phyloP scores from a whole-genome alignment of 2,113 vertebrate genomes.

The Trichomycterus rosablanca region DNA sequence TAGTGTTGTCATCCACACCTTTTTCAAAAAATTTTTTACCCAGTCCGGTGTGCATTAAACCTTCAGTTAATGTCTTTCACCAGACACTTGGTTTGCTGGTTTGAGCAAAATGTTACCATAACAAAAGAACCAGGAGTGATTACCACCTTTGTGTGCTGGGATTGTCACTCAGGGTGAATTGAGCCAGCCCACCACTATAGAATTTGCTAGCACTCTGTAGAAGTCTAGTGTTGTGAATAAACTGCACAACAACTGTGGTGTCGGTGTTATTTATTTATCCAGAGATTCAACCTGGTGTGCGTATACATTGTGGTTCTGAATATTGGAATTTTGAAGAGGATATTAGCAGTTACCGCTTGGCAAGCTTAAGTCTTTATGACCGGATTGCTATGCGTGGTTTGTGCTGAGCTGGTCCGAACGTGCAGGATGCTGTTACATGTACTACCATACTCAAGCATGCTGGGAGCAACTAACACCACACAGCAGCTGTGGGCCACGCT shows the following conservation, averaged over 20 bases:
- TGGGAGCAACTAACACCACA: constrained; percentile 18
- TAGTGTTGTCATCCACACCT: too few species aligned
- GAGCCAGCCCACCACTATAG: constrained; percentile 16
- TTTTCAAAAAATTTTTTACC: too few species aligned
- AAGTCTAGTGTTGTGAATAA: too few species aligned
- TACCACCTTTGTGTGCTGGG: constrained; percentile 30
- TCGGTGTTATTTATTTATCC: too few species aligned
- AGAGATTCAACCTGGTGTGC: too few species aligned
- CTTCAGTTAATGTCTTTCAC: constrained; percentile 29
- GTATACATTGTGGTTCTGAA: not conserved
- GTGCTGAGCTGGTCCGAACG: constrained; percentile 26
- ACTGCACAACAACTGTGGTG: too few species aligned
- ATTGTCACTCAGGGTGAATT: constrained; percentile 24
- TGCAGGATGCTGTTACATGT: constrained; percentile 36
- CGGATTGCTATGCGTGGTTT: constrained; percentile 12
- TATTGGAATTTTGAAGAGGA: constrained; percentile 23
- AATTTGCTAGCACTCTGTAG: not conserved
- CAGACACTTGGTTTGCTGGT: constrained; percentile 16
- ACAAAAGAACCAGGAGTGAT: constrained; percentile 39
- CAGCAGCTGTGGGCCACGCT: constrained; percentile 30
- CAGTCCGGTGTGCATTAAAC: too few species aligned
- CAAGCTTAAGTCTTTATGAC: constrained; percentile 4
- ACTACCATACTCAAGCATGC: constrained; percentile 19
- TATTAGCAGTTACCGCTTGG: constrained; percentile 15
- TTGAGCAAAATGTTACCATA: constrained; percentile 30